A percentile compares a stretch with the other conserved stretches of the same genome.
Conservation (phyloP, 2,113 vertebrate genomes). For the Gasterosteus aculeatus region DNA sequence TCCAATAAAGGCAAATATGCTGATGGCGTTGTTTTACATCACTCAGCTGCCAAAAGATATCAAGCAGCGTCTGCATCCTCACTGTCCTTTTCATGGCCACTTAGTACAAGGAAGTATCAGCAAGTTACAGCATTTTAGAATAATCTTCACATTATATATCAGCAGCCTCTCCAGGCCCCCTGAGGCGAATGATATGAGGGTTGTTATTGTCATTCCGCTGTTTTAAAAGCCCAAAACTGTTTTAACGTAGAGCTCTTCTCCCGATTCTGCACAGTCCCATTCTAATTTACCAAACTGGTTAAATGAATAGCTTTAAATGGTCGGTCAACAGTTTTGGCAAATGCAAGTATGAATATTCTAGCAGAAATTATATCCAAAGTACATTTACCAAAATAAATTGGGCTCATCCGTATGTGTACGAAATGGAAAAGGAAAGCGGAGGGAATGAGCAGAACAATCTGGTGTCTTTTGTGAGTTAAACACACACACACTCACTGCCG, state of each 20-base stretch:
- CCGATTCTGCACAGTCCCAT: background rate
- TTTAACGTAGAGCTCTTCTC: too few relatives aligned
- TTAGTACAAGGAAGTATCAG: slow-evolving; percentile 29
- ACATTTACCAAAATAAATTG: background rate
- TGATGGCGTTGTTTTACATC: slow-evolving; percentile 48
- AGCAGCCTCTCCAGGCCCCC: slow-evolving; percentile 5
- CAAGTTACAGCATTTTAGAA: background rate
- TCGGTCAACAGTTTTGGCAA: background rate
- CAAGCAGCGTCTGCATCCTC: slow-evolving; percentile 25
- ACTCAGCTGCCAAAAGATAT: slow-evolving; percentile 46
- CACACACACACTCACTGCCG: background rate
- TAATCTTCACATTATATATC: slow-evolving; percentile 19
- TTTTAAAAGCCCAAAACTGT: background rate
- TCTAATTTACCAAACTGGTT: background rate
- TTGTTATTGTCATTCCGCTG: slow-evolving; percentile 2
- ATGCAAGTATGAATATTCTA: background rate
- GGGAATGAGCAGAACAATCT: background rate
- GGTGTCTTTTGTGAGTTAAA: background rate
- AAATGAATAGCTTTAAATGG: background rate
- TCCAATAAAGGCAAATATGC: slow-evolving; percentile 22
- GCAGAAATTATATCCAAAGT: background rate
- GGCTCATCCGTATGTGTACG: background rate
- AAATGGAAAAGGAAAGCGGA: background rate
- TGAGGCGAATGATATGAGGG: slow-evolving; percentile 15
- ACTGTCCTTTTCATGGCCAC: slow-evolving; percentile 26